Evolutionary conservation across 2,113 vertebrate species (phyloP).

Genomic region (Hippopotamus amphibius): DNA sequence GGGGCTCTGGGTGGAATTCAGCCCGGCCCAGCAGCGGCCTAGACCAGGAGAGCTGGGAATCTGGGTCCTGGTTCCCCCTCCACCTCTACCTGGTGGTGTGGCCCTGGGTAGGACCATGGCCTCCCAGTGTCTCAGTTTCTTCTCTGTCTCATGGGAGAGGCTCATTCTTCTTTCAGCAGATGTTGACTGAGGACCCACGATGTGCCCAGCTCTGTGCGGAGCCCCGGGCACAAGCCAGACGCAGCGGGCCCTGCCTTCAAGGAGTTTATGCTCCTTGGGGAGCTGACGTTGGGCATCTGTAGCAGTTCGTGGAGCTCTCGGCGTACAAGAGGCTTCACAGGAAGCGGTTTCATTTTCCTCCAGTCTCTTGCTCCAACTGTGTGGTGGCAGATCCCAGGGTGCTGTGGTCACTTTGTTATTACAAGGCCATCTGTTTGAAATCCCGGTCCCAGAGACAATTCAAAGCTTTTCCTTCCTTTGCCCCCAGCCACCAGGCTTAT

Average conservation of each 20-base stretch:
- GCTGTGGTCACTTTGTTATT: not conserved
- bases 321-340: not conserved
- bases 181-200: not conserved
- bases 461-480: not conserved
- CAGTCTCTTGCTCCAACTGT: not conserved
- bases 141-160: not conserved
- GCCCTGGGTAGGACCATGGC: not conserved
- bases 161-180: not conserved
- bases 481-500: not conserved
- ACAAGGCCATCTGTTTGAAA: not conserved
- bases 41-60: not conserved
- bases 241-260: not conserved
- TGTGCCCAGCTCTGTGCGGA: not conserved
- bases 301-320: not conserved
- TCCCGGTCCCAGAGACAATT: not conserved
- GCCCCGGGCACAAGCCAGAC: rapidly evolving
- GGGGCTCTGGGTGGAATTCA: not conserved
- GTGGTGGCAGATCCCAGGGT: not conserved
- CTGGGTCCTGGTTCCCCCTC: not conserved
- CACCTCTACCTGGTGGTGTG: not conserved
- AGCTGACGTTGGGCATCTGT: not conserved
- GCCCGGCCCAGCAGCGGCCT: not conserved
- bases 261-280: not conserved
- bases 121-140: not conserved
- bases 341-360: not conserved